Conservation (phyloP, 2,797 vertebrate species). For the Iguana delicatissima region DNA sequence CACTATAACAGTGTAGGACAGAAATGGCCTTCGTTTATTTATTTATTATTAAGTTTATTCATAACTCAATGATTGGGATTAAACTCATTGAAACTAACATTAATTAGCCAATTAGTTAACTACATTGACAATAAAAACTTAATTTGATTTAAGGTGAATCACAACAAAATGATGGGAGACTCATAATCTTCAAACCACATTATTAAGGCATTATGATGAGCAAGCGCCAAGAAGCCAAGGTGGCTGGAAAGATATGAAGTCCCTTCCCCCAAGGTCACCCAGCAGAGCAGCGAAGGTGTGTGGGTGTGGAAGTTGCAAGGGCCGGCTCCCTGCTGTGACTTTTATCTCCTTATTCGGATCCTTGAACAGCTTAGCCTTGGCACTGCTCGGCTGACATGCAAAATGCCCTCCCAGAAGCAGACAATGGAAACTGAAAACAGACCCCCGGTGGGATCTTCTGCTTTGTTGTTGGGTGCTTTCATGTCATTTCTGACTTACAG, state of each 20-base stretch:
- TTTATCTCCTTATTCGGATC: conserved; percentile 30
- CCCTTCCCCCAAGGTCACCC: neutral
- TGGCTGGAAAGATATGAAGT: neutral
- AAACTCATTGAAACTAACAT: too few relatives aligned
- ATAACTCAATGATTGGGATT: too few relatives aligned
- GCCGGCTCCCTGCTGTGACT: neutral
- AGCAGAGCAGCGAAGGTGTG: neutral
- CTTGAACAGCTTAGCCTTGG: neutral
- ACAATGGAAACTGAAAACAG: neutral
- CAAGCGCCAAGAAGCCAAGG: neutral
- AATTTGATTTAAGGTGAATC: neutral
- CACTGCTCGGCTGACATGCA: neutral
- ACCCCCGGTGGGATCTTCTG: neutral
- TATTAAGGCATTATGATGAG: neutral
- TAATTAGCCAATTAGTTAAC: too few relatives aligned
- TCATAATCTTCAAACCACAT: neutral
- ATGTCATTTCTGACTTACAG: too few relatives aligned
- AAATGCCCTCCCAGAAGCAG: neutral
- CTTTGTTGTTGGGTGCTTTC: too few relatives aligned
- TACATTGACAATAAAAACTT: too few relatives aligned
- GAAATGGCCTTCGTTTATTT: too few relatives aligned
- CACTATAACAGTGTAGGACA: too few relatives aligned
- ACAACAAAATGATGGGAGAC: too few relatives aligned
- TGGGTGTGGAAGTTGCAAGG: neutral
- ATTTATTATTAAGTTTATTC: too few relatives aligned